Evolutionary conservation across 2,797 vertebrate genomes (phyloP), one percentile per base, ranked within the genome.

Genomic region (Chelidonichthys spinosus): DNA sequence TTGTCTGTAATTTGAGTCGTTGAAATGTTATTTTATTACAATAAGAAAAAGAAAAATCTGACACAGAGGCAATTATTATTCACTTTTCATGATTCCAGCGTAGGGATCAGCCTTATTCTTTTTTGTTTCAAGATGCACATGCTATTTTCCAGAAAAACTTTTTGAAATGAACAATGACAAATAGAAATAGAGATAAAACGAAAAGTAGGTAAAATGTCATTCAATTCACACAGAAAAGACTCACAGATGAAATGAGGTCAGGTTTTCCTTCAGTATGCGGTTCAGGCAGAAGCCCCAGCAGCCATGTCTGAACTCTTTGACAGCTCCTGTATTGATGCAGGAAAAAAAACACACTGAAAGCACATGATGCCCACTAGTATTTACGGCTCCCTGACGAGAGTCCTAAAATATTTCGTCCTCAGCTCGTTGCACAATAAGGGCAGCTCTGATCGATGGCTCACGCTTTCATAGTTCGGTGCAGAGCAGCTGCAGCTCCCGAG

Each of bases 401-500:
- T 14, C 75, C 58, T 68, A 50, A 81, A 78, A 80, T 76, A 80
- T 78, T 68, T 69, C 40, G 53, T 11, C 13, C 55, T 72, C 54
- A 7, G 66, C 56, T 79, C 49, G 8, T 63, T 69, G 72, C 67
- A 46, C 72, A 40, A 17, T 33, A 58, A 76, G 49, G 58, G 52
- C 33, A 60, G 63, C 78, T 72, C 56, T 82, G 79, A 85, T 82
- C 72, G 25, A 78, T 70, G 72, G 56, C 74, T 80, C 35, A 1
- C 43, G 77, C 52, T 74, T 70, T 78, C 82, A 76, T 37, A 63
- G 74, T 53, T 82, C 65, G 58, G 78, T 0, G 14, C 37, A 0
- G 69, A 83, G 81, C 86, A 83, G 82, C 85, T 85, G 86, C 72
- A 77, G 76, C 83, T 79, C 82, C 76, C 6, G 59, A 76, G 74